A percentile compares a stretch with the other conserved stretches of the same genome.
Conservation (phyloP, 2,888 invertebrate genomes). For the Drosophila sordidula region DNA sequence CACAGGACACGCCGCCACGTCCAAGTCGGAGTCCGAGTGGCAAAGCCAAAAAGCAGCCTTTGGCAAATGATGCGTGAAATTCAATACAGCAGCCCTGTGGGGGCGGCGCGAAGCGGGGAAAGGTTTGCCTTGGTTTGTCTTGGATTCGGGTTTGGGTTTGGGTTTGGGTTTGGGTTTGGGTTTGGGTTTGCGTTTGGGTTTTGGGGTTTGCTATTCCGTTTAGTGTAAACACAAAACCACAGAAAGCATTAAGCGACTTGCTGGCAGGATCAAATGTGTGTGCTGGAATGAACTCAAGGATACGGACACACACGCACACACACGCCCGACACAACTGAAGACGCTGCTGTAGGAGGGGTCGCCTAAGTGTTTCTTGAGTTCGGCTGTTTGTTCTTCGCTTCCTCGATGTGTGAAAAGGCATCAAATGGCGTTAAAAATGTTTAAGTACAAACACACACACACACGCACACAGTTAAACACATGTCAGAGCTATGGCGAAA, state of each 20-base stretch:
- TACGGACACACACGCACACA: conserved; percentile 23
- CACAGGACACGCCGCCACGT: conserved; percentile 20
- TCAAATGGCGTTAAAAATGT: conserved; percentile 80
- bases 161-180: not conserved
- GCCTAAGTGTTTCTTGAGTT: conserved; percentile 75
- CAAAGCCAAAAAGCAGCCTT: conserved; percentile 60
- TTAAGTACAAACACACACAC: conserved; percentile 63
- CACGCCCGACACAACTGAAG: conserved; percentile 15
- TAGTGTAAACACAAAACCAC: conserved; percentile 72
- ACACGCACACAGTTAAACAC: conserved; percentile 1
- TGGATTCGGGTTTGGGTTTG: no score
- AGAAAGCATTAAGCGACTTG: conserved; percentile 55
- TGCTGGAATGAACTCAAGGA: conserved; percentile 50
- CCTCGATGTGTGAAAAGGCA: conserved; percentile 77
- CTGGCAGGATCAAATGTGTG: conserved; percentile 54
- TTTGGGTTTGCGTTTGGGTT: conserved; percentile 23
- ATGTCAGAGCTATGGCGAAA: conserved; percentile 8
- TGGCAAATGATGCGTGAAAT: conserved; percentile 78
- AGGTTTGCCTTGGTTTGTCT: conserved; percentile 19
- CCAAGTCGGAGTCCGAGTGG: conserved; percentile 19
- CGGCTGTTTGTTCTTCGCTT: conserved; percentile 69
- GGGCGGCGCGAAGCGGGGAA: not conserved
- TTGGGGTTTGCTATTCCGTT: conserved; percentile 43
- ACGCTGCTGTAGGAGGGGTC: conserved; percentile 30
- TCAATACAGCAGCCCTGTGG: conserved; percentile 60